A percentile compares a stretch with the other conserved stretches of the same genome.
Conservation (phyloP, 2,113 vertebrate genomes). For the Siniperca chuatsi region DNA sequence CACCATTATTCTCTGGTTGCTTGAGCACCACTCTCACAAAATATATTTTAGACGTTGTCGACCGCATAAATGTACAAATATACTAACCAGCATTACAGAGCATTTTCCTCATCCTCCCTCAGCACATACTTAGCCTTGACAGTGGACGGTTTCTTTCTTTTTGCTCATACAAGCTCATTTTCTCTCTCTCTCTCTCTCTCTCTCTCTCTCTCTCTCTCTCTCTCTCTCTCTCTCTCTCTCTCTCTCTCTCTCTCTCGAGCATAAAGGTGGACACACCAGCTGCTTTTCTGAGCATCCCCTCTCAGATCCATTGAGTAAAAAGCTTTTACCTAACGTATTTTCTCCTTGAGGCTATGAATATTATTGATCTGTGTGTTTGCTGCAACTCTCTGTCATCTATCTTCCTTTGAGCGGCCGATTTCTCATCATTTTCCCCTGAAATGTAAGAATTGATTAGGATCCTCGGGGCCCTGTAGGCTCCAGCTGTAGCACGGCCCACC, state of each 20-base stretch:
- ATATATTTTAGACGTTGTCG: neutral
- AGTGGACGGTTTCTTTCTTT: constrained; percentile 15
- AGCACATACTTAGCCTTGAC: neutral
- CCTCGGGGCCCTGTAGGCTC: constrained; percentile 61
- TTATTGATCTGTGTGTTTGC: constrained; percentile 84
- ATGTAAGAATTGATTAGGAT: constrained; percentile 82
- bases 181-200: neutral
- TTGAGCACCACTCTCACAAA: constrained; percentile 5
- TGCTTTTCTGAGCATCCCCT: constrained; percentile 48
- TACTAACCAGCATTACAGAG: constrained; percentile 1
- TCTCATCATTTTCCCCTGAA: constrained; percentile 81
- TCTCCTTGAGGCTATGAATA: constrained; percentile 78
- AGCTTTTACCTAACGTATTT: constrained; percentile 76
- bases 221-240: neutral
- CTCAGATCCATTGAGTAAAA: constrained; percentile 72
- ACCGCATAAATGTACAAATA: neutral
- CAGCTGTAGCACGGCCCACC: constrained; percentile 65
- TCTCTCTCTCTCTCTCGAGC: constrained; percentile 17
- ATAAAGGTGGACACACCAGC: constrained; percentile 51
- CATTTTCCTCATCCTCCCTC: neutral
- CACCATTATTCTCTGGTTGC: neutral
- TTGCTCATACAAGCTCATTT: constrained; percentile 18
- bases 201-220: constrained; percentile 31
- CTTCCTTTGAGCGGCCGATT: constrained; percentile 79
- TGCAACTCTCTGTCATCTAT: constrained; percentile 76